Base-by-base conservation (phyloP, 2,113 vertebrate species). In the Microtus oregoni region DNA sequence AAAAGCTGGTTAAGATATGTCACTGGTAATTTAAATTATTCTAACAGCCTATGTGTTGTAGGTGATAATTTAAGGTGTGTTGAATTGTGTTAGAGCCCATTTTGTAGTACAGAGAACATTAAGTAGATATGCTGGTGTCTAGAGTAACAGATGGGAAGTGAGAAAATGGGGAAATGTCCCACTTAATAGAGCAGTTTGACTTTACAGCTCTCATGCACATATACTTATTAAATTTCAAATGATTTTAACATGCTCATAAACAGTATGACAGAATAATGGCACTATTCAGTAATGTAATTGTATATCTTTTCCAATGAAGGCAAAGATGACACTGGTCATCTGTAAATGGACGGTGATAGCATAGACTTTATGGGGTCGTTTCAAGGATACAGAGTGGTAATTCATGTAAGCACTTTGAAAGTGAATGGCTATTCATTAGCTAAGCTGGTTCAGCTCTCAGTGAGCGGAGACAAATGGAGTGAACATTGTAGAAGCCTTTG, bases 1-100 rank as follows among this genome's bases (percentile, higher is more conserved):
- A 79, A 86, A 85, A 95, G 90, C 52, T 47, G 92, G 91, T 85
- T 92, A 72, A 68, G 41, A 86, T 94, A 76, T 92, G 70, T 88
- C 76, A 61, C 32, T 91, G 89, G 50, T 94, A 92, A 96, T 91
- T 96, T 94, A 92, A 95, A 93, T 86, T 95, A n/a, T 86, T 73
- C 70, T 94, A 87, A 94, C 91, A 96, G 96, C 94, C 91, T 97
- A 38, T 82, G 92, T 95, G 83, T 81, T 95, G 68, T 95, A 75
- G 68, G 67, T 95, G 65, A 91, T 78, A 94, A 96, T 91, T 96
- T 94, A 91, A 94, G 96, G 89, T 26, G 61, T 94, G 91, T 77
- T 96, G 93, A 96, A 41, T 68, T 76, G 81, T 92, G 79, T 91
- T 88, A 76, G 91, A 88, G 41, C 70, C 58, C 88, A 70, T 55